Conservation (phyloP, 2,797 vertebrate genomes). For the Acanthurus lineatus region DNA sequence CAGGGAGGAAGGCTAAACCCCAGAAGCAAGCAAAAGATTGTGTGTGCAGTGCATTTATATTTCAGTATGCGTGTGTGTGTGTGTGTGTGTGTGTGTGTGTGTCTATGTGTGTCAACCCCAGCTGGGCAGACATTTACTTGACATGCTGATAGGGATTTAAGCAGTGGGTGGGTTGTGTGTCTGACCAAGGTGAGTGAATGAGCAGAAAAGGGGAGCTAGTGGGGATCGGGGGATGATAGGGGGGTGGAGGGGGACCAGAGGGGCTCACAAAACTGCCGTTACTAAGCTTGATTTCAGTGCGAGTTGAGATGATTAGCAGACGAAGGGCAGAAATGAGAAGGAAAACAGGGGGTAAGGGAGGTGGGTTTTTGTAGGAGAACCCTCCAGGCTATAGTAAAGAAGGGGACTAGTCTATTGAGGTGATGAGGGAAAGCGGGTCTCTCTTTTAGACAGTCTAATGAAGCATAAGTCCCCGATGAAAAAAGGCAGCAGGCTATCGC, state of each 20-base stretch:
- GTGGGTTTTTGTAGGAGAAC: conserved; percentile 66
- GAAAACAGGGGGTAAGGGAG: conserved; percentile 59
- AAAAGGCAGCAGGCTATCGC: conserved; percentile 81
- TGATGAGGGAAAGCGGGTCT: conserved; percentile 77
- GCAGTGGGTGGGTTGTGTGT: conserved; percentile 88
- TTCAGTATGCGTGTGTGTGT: conserved; percentile 56
- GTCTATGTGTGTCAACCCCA: conserved; percentile 83
- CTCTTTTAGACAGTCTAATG: conserved; percentile 86
- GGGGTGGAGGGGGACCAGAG: conserved; percentile 51
- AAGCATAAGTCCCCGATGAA: conserved; percentile 84
- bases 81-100: conserved; percentile 48
- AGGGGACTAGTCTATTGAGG: conserved; percentile 83
- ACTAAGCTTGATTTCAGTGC: conserved; percentile 87
- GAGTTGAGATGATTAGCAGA: conserved; percentile 86
- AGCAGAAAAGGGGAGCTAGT: conserved; percentile 77
- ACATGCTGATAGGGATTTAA: conserved; percentile 91
- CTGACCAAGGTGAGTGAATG: conserved; percentile 86
- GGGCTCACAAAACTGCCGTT: conserved; percentile 82
- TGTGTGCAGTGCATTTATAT: conserved; percentile 78
- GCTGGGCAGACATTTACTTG: conserved; percentile 90
- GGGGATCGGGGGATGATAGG: conserved; percentile 71
- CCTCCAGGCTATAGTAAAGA: conserved; percentile 77
- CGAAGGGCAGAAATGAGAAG: conserved; percentile 69
- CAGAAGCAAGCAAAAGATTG: conserved; percentile 82
- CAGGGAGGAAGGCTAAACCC: conserved; percentile 85